Percentiles rank a stretch among this genome's conserved stretches.
Conservation (phyloP, 2,113 vertebrate species). For the Hyperoodon ampullatus region DNA sequence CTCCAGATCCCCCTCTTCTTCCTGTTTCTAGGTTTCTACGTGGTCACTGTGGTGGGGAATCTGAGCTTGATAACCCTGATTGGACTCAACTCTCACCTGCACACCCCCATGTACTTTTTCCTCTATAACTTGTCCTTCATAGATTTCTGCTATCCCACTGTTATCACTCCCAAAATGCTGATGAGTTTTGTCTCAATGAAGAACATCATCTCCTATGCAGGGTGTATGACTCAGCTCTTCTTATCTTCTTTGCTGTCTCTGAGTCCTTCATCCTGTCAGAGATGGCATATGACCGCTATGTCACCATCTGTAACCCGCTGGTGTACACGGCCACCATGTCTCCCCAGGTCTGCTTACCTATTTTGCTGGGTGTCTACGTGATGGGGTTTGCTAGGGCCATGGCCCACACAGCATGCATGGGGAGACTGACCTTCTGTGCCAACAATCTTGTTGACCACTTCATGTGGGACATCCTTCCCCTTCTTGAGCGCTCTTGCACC, state of each 20-base stretch:
- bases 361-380: conserved; percentile 63
- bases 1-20: conserved; percentile 68
- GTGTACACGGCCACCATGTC: conserved; percentile 61
- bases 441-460: conserved; percentile 68
- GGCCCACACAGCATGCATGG: conserved; percentile 58
- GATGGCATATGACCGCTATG: conserved; percentile 70
- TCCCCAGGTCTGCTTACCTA: conserved; percentile 41
- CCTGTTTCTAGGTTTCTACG: conserved; percentile 71
- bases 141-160: conserved; percentile 73
- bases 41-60: conserved; percentile 70
- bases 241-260: conserved; percentile 74
- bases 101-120: conserved; percentile 81
- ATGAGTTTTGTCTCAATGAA: conserved; percentile 60
- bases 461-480: conserved; percentile 78
- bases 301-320: conserved; percentile 72
- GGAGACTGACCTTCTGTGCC: conserved; percentile 66
- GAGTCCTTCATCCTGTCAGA: conserved; percentile 76
- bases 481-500: conserved; percentile 59
- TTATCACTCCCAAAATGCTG: conserved; percentile 76
- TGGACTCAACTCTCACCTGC: conserved; percentile 57
- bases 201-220: conserved; percentile 64
- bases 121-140: conserved; percentile 78
- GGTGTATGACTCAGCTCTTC: conserved; percentile 76
- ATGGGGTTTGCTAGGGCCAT: conserved; percentile 72
- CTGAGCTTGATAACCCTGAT: conserved; percentile 71